Evolutionary conservation across 2,797 vertebrate species (phyloP), one percentile per base, ranked within the genome.

Genomic region (Pteropus rufus): DNA sequence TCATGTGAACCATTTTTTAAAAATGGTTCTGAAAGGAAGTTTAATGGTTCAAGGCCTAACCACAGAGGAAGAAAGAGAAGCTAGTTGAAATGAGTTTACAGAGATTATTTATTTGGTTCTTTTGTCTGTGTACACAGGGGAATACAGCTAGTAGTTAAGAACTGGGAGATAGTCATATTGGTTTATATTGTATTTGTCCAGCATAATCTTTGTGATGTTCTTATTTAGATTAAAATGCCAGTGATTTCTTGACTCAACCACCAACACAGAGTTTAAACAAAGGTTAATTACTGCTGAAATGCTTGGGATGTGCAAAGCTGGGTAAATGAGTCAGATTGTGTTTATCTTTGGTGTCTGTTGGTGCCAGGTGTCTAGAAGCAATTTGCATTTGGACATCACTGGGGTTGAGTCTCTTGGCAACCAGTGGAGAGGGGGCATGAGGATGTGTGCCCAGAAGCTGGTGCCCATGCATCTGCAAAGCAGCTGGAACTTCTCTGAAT

Each of bases 201-300:
- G 52, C 26, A 23, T 91, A 49, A 75, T 95, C 72, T 85, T 36
- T 29, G 34, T 34, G 70, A 19, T 80, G 70, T 58, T 96, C 81
- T 93, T 85, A 64, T 93, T 94, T 93, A 77, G 67, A 83, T 85
- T 56, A 23, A 70, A 88, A 92, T 41, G 56, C 52, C 73, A 79
- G 34, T 69, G 58, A 72, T 62, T 95, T 92, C 73, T 85, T 72
- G 77, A 79, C 69, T 79, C 39, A 29, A 0, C 73, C 79, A 49
- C 80, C 77, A 49, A 41, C 41, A 3, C 5, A 3, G 79, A 46
- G 90, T 76, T 67, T 70, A 54, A 69, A 69, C 0, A 3, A 49
- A 92, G 72, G 80, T 3, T 92, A 76, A 80, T 79, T 29, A 18
- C 58, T 2, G 54, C n/a, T 70, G 70, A 52, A 31, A 10, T 21